A percentile compares a stretch with the other conserved stretches of the same genome.
phyloP scores from a whole-genome alignment of 2,888 invertebrate genomes.

The Drosophila basisetae region DNA sequence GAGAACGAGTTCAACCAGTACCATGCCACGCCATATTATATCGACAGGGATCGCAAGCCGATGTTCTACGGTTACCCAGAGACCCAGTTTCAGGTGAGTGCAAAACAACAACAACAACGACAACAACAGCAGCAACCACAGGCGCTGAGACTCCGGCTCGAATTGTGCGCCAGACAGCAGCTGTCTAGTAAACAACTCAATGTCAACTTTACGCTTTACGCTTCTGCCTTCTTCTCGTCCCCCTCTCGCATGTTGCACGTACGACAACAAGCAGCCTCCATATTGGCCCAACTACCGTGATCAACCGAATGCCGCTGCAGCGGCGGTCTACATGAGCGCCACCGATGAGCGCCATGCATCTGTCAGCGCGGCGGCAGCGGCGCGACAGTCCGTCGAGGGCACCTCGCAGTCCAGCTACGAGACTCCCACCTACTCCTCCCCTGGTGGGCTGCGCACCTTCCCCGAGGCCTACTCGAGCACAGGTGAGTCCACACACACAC shows the following conservation, averaged over 20 bases:
- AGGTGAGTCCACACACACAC: constrained; percentile 70
- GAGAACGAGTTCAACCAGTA: constrained; percentile 85
- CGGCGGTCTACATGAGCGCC: constrained; percentile 84
- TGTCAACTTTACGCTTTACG: constrained; percentile 37
- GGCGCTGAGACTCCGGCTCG: constrained; percentile 5
- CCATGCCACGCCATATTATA: constrained; percentile 84
- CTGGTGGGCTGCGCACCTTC: constrained; percentile 84
- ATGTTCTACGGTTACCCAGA: constrained; percentile 85
- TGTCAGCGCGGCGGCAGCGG: constrained; percentile 82
- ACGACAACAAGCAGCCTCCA: constrained; percentile 63
- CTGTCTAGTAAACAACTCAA: constrained; percentile 64
- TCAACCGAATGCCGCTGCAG: constrained; percentile 83
- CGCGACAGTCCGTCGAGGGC: constrained; percentile 85
- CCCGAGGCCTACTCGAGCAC: constrained; percentile 85
- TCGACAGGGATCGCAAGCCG: constrained; percentile 85
- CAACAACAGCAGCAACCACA: not conserved
- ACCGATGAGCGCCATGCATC: constrained; percentile 85
- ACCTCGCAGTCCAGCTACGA: constrained; percentile 85
- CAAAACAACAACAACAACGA: constrained; percentile 28
- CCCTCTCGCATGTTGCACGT: constrained; percentile 2
- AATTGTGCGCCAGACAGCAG: constrained; percentile 25
- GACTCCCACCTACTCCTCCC: constrained; percentile 85
- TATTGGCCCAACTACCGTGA: constrained; percentile 85
- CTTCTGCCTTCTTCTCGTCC: constrained; percentile 10
- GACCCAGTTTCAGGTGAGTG: constrained; percentile 85